Base-by-base conservation (phyloP, 2,113 vertebrate genomes). In the Brachyistius frenatus region DNA sequence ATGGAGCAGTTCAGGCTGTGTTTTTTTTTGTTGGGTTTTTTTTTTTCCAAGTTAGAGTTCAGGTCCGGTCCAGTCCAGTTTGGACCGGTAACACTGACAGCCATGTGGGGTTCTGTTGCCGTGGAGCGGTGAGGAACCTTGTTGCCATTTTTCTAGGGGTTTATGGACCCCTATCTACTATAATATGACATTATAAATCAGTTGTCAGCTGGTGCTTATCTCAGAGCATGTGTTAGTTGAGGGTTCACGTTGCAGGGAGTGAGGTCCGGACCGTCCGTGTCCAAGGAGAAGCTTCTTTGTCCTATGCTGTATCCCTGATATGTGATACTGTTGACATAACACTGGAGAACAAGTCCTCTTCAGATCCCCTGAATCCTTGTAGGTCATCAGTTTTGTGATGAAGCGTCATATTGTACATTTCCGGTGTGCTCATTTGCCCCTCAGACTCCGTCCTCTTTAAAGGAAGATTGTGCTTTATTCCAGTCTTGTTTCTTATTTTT, bases 11-110 rank as follows among this genome's bases (percentile, higher is more conserved):
- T 1, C 46, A 72, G 32, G 73, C n/a, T 50, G 16, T 9, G 11
- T 47, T 47, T 23, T 56, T 11, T 35, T 7, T 13, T 23, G 23
- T 2, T n/a, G n/a, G n/a, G n/a, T 57, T 31, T 66, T 35, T 16
- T 0, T 16, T 69, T 46, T 41, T 69, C 50, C 46, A 62, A 47
- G 73, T 73, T 64, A 67, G 66, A 54, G 73, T 57, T 57, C 75
- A 78, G 80, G 73, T 65, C 54, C 15, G 64, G 83, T 84, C 73
- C 35, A 7, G 31, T 87, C 75, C 32, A 7, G 23, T 66, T 30
- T 68, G 69, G 70, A 37, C 68, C 31, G 14, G 61, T 66, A n/a
- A 31, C 5, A 15, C 55, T 57, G 33, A 58, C 3, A 41, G 69
- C 71, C 50, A 36, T 49, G 47, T 57, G 23, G 23, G 35, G 39